phyloP scores from a whole-genome alignment of 1,140 invertebrate species.

The Reticulitermes speratus region DNA sequence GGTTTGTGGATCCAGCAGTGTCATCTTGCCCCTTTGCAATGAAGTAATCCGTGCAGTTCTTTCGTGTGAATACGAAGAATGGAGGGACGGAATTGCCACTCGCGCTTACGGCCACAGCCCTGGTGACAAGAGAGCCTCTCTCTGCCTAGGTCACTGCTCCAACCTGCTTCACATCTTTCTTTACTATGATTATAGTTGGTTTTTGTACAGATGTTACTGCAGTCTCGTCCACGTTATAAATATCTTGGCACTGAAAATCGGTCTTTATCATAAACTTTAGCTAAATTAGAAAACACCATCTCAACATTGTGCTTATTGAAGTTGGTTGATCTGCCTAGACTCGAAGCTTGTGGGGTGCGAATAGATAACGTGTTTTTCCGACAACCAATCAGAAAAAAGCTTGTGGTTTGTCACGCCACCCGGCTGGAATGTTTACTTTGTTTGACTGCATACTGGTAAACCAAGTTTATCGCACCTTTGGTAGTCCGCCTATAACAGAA shows the following conservation, averaged over 20 bases:
- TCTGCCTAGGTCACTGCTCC: conserved; percentile 43
- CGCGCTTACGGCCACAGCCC: conserved; percentile 36
- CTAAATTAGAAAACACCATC: conserved; percentile 43
- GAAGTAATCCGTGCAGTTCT: conserved; percentile 23
- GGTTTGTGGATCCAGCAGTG: background rate
- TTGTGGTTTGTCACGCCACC: conserved; percentile 36
- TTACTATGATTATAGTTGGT: conserved; percentile 42
- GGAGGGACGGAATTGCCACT: conserved; percentile 17
- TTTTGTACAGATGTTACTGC: conserved; percentile 44
- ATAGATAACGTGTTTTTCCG: conserved; percentile 44
- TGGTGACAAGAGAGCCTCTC: conserved; percentile 46
- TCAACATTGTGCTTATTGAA: conserved; percentile 48
- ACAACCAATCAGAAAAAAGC: conserved; percentile 46
- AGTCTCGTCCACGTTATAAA: conserved; percentile 48
- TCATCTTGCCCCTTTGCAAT: background rate
- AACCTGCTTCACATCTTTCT: conserved; percentile 45
- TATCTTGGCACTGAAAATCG: conserved; percentile 40
- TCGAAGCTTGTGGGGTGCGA: conserved; percentile 47
- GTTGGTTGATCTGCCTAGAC: conserved; percentile 43
- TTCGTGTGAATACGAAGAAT: conserved; percentile 26
- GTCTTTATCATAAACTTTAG: conserved; percentile 39
- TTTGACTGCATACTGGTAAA: conserved; percentile 34
- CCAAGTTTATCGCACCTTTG: conserved; percentile 36
- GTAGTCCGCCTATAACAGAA: conserved; percentile 42
- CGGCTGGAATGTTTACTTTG: conserved; percentile 26